Conservation (phyloP, 2,888 invertebrate species). For the Lingula anatina region DNA sequence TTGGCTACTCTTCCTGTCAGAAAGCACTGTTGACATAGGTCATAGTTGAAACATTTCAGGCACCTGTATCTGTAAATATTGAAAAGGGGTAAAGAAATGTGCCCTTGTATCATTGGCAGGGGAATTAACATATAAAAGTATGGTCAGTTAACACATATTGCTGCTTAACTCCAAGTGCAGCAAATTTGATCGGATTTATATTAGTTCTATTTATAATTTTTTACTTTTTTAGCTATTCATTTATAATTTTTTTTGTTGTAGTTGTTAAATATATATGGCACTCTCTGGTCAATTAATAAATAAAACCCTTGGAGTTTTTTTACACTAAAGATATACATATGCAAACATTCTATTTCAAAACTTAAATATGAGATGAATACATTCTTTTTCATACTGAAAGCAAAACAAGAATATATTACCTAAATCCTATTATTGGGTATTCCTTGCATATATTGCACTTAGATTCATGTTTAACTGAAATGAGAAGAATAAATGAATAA, state of each 20-base stretch:
- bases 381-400: too few species aligned
- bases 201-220: too few species aligned
- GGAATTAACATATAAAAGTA: not conserved
- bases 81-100: not conserved
- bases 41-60: slow-evolving; percentile 62
- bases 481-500: not conserved
- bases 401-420: too few species aligned
- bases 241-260: too few species aligned
- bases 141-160: not conserved
- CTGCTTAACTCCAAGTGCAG: not conserved
- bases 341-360: too few species aligned
- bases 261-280: too few species aligned
- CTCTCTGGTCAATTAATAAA: too few species aligned
- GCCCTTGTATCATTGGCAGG: not conserved
- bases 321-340: too few species aligned
- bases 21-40: slow-evolving; percentile 68
- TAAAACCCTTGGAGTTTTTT: too few species aligned
- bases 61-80: slow-evolving; percentile 59
- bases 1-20: slow-evolving; percentile 60
- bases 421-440: slow-evolving; percentile 58
- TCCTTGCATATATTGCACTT: slow-evolving; percentile 62
- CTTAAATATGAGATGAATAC: too few species aligned
- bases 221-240: too few species aligned
- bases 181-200: not conserved
- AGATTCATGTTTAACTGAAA: slow-evolving; percentile 56